Conservation (phyloP, 2,888 invertebrate species). For the Xestia ashworthii region DNA sequence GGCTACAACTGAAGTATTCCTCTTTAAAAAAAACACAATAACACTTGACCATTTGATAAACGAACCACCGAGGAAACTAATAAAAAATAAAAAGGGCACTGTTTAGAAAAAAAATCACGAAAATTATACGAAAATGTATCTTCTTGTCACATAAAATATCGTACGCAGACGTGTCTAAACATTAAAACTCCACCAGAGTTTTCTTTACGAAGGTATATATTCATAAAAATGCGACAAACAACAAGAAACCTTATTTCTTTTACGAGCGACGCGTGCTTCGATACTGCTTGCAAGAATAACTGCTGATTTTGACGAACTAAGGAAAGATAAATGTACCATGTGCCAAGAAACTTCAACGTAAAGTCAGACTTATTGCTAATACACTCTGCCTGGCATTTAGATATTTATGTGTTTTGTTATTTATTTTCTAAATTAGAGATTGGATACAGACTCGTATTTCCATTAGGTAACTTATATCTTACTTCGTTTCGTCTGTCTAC, state of each 20-base stretch:
- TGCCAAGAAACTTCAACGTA: conserved; percentile 14
- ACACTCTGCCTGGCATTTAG: no score
- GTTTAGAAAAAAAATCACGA: neutral
- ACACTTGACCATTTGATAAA: neutral
- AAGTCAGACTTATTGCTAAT: neutral
- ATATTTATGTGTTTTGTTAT: neutral
- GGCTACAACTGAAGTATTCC: neutral
- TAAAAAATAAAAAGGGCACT: neutral
- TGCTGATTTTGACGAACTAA: conserved; percentile 12
- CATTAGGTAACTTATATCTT: neutral
- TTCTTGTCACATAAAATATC: neutral
- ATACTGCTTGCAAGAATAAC: conserved; percentile 20
- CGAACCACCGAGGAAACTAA: neutral
- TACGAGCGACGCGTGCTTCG: conserved; percentile 48
- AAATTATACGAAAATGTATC: neutral
- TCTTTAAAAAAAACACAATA: neutral
- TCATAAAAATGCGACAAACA: conserved; percentile 46
- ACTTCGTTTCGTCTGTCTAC: neutral
- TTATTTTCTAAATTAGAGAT: neutral
- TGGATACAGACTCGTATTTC: neutral
- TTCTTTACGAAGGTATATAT: conserved; percentile 39
- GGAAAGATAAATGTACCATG: neutral
- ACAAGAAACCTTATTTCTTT: conserved; percentile 25
- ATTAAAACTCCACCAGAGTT: conserved; percentile 7
- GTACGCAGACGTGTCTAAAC: neutral